Conservation (phyloP, 2,797 vertebrate species). For the Pteropus rufus region DNA sequence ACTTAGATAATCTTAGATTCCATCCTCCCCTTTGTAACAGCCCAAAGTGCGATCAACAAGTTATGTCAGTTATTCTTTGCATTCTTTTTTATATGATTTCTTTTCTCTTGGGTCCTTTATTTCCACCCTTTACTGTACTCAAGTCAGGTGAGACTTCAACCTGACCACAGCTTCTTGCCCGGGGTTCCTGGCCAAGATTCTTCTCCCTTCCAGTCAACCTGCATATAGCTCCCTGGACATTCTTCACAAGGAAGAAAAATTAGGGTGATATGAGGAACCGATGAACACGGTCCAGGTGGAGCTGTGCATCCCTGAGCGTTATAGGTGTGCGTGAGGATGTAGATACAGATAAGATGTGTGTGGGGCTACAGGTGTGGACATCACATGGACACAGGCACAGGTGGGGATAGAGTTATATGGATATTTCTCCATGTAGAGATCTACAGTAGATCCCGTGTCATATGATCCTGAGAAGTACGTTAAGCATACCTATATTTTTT, state of each 20-base stretch:
- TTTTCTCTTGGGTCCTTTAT: not conserved
- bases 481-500: not conserved
- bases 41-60: not conserved
- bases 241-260: not conserved
- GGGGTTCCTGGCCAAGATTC: not conserved
- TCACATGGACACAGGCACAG: rapidly evolving
- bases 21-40: not conserved
- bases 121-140: not conserved
- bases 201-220: not conserved
- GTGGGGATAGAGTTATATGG: too few relatives aligned
- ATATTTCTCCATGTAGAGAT: not conserved
- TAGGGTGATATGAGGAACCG: not conserved
- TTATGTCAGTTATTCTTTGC: not conserved
- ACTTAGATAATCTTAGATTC: not conserved
- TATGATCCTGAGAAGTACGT: not conserved
- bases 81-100: not conserved
- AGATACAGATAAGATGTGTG: not conserved
- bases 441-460: not conserved
- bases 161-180: not conserved
- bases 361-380: not conserved
- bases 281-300: not conserved
- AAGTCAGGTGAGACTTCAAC: not conserved
- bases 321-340: not conserved
- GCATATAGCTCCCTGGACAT: not conserved
- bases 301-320: not conserved